A percentile compares a stretch with the other conserved stretches of the same genome.
phyloP scores from a whole-genome alignment of 2,888 invertebrate species.

The Caenorhabditis japonica region DNA sequence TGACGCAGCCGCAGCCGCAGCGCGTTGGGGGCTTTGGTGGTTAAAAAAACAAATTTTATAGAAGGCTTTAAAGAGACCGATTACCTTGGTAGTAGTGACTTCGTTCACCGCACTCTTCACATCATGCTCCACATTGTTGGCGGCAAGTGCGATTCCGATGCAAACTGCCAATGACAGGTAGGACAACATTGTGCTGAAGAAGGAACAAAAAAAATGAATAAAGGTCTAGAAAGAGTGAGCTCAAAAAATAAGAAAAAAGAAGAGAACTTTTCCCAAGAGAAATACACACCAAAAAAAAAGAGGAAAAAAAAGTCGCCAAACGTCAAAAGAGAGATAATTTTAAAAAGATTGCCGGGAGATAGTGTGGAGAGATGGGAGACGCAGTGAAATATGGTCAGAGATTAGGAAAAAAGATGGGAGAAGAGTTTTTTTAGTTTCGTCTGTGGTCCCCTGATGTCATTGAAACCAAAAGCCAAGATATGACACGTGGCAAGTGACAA shows the following conservation, averaged over 20 bases:
- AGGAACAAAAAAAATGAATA: neutral
- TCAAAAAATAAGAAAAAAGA: constrained; percentile 3
- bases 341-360: constrained; percentile 16
- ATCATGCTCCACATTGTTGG: constrained; percentile 45
- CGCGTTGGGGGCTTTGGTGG: too few species aligned
- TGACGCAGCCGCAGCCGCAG: too few species aligned
- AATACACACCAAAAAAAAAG: neutral
- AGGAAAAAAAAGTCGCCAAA: constrained; percentile 4
- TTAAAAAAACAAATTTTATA: too few species aligned
- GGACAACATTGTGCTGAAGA: constrained; percentile 1
- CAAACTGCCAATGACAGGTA: constrained; percentile 42
- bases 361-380: constrained; percentile 4
- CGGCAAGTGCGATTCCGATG: constrained; percentile 36
- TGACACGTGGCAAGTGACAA: too few species aligned
- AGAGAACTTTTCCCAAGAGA: constrained; percentile 1
- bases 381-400: constrained; percentile 21
- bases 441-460: constrained; percentile 12
- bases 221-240: constrained; percentile 6
- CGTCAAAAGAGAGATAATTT: constrained; percentile 36
- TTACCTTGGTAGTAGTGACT: constrained; percentile 67
- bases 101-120: constrained; percentile 66
- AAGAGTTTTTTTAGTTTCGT: neutral
- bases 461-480: constrained; percentile 1
- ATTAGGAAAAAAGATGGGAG: constrained; percentile 13
- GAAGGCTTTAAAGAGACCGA: too few species aligned